phyloP scores from a whole-genome alignment of 2,888 invertebrate species.

The Cerastis rubricosa region DNA sequence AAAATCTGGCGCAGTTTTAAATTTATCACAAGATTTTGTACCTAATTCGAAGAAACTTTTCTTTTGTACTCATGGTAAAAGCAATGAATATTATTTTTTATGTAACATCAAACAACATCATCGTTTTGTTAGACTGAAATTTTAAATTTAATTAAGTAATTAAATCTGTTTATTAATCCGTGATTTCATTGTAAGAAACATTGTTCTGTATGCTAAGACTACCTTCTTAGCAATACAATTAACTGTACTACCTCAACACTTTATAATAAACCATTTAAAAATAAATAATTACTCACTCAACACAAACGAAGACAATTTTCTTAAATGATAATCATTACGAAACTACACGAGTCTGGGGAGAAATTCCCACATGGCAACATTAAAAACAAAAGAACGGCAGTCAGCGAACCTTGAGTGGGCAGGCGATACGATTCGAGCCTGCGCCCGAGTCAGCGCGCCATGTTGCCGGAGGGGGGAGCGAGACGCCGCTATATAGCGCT shows the following conservation, averaged over 20 bases:
- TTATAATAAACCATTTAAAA: constrained; percentile 4
- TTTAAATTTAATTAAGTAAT: no score
- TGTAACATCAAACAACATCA: background rate
- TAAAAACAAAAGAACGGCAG: constrained; percentile 91
- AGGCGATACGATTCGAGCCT: constrained; percentile 92
- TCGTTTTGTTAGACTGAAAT: background rate
- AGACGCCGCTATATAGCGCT: constrained; percentile 79
- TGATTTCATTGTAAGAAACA: background rate
- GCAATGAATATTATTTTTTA: background rate
- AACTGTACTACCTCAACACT: constrained; percentile 13
- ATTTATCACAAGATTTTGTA: background rate
- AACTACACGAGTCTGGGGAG: constrained; percentile 64
- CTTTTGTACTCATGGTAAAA: background rate
- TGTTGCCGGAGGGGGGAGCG: constrained; percentile 85
- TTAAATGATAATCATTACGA: constrained; percentile 26
- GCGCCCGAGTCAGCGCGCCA: constrained; percentile 92
- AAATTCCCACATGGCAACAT: constrained; percentile 83
- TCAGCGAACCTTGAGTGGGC: constrained; percentile 92
- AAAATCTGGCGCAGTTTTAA: background rate
- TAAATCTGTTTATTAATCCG: background rate
- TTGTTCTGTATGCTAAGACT: no score
- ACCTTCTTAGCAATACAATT: background rate
- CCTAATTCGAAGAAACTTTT: background rate
- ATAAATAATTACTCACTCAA: constrained; percentile 22
- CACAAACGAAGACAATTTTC: constrained; percentile 22